These are phyloP conservation scores for Rallus limicola DNA, from an alignment of 2,113 vertebrate species.

Conservation along the genomic window DNA sequence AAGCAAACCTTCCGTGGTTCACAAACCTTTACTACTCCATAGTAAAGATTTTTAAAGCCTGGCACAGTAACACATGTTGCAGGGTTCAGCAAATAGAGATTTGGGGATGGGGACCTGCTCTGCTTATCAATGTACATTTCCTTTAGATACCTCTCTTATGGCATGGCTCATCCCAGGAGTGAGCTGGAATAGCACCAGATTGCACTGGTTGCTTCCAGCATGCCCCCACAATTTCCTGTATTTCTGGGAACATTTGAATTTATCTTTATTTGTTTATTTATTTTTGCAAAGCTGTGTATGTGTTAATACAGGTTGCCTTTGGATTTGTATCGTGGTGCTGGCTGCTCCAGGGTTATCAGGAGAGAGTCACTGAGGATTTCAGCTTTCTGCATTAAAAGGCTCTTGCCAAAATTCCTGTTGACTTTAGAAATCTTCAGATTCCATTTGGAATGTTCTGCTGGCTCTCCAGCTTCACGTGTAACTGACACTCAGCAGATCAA, in stretches of 20 bases:
- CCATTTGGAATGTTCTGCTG: constrained; percentile 51
- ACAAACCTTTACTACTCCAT: neutral
- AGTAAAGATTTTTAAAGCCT: constrained; percentile 17
- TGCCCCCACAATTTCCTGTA: neutral
- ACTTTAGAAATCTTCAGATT: constrained; percentile 67
- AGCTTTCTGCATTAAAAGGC: constrained; percentile 19
- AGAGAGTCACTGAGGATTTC: constrained; percentile 29
- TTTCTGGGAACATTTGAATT: neutral
- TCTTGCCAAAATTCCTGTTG: constrained; percentile 49
- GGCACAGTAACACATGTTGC: neutral
- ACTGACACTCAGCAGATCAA: constrained; percentile 49
- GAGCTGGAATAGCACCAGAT: neutral
- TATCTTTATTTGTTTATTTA: too few species aligned
- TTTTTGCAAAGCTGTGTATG: neutral
- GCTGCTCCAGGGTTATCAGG: neutral
- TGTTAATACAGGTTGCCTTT: neutral
- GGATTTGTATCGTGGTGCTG: neutral
- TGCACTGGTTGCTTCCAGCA: neutral
- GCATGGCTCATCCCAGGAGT: neutral
- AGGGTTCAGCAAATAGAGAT: constrained; percentile 6
- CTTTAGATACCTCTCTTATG: neutral
- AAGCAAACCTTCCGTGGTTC: constrained; percentile 1
- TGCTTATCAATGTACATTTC: constrained; percentile 33
- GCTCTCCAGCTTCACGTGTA: constrained; percentile 25
- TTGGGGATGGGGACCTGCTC: constrained; percentile 16